Base-by-base conservation (phyloP, 2,113 vertebrate species). In the Macquaria australasica region DNA sequence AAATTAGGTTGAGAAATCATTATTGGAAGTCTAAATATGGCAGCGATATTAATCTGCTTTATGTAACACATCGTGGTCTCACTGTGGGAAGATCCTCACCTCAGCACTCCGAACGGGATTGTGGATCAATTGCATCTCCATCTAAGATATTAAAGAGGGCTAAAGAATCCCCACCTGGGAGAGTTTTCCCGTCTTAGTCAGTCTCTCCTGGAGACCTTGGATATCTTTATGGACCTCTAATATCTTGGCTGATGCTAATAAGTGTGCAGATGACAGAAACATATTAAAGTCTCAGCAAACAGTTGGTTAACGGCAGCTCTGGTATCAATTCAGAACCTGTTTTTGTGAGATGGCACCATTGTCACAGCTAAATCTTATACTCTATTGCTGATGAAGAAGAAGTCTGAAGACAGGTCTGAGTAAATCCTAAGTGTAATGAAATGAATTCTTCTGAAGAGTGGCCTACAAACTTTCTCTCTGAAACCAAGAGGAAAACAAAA, bases 1-100 rank as follows among this genome's bases (percentile, higher is more conserved):
- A 85, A 82, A 91, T 77, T 63, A 87, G 79, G 60, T 12, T 48
- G 77, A 87, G 82, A 85, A 89, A 88, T 92, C 70, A 81, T 87
- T 77, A 88, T 77, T 63, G 62, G 39, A 50, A 45, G 51, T 79
- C 82, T 87, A 79, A 91, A 83, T 88, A 83, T 53, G 79, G 77
- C 75, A 18, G 76, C 9, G 15, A 79, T 88, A 91, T 91, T 92
- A 92, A 91, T 92, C 86, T 78, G 50, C 79, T 87, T 93, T 87
- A 85, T 82, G 25, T 77, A 89, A 89, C 73, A 62, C 73, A 67
- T 72, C 9, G 7, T 77, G 45, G 64, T 64, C 70, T 84, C 74
- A 73, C 75, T 91, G 92, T 92, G 92, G 92, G 93, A 94, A 94
- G 78, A 81, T 81, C 55, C 82, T 92, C 91, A 93, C 88, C 90